Conservation (phyloP, 2,797 vertebrate genomes). For the Helicolenus hilgendorfi region DNA sequence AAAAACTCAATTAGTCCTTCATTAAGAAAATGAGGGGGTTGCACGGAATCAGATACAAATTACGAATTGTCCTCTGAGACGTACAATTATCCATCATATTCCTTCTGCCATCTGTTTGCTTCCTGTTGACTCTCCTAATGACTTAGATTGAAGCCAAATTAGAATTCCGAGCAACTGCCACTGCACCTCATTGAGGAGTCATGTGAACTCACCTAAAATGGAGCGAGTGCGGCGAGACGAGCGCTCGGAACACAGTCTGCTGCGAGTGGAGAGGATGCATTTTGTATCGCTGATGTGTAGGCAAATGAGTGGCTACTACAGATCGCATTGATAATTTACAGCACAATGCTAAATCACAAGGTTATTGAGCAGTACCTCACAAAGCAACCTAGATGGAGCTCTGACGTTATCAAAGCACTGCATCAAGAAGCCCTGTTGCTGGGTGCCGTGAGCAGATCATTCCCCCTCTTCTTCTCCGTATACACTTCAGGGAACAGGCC, state of each 20-base stretch:
- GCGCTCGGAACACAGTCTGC: conserved; percentile 2
- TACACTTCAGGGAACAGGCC: conserved; percentile 58
- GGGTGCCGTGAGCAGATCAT: conserved; percentile 82
- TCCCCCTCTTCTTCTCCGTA: conserved; percentile 61
- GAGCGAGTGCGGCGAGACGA: conserved; percentile 14
- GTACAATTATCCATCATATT: conserved; percentile 88
- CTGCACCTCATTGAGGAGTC: conserved; percentile 79
- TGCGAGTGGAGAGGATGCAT: conserved; percentile 23
- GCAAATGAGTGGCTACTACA: conserved; percentile 54
- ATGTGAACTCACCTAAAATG: conserved; percentile 67
- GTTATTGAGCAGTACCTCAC: conserved; percentile 88
- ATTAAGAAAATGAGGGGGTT: conserved; percentile 89
- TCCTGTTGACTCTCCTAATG: conserved; percentile 88
- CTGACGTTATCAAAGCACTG: conserved; percentile 90
- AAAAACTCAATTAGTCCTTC: conserved; percentile 87
- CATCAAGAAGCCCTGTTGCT: conserved; percentile 86
- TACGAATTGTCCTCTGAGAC: conserved; percentile 86
- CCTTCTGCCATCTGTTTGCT: conserved; percentile 87
- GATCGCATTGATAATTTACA: conserved; percentile 70
- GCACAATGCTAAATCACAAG: conserved; percentile 73
- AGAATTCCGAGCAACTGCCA: conserved; percentile 81
- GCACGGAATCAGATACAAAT: conserved; percentile 87
- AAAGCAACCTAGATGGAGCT: conserved; percentile 92
- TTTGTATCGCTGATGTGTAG: conserved; percentile 48
- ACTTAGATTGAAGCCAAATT: conserved; percentile 85